Evolutionary conservation across 1,140 invertebrate species (phyloP), one percentile per base, ranked within the genome.

Genomic region (Hormaphis cornu): DNA sequence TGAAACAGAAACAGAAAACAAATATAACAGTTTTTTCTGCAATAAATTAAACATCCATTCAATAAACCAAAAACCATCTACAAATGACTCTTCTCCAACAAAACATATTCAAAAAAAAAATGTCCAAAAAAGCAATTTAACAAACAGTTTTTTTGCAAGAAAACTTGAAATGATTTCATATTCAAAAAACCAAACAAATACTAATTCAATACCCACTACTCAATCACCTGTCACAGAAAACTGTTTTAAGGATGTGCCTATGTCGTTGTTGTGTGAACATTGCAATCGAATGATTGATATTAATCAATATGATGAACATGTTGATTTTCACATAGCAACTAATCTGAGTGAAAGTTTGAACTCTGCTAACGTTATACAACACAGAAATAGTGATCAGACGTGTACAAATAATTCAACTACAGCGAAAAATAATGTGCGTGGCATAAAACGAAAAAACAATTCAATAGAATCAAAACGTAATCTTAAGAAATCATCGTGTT

Each of bases 271-370:
- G 37, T 75, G 74, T 58, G 37, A 58, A 9, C 18, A 70, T 33
- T 75, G 74, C 35, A 30, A 69, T 24, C 46, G 72, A 37, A 44
- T 22, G 30, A 53, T 74, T n/a, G 24, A 58, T 16, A 44, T 74
- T 18, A 2, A 61, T 26, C 66, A 69, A n/a, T 71, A 72, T 46
- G 71, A 71, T 10, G 70, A 72, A 50, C 74, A 75, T 50, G 35
- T 72, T 44, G 74, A 75, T 70, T 69, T 70, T 66, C 74, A 75
- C 44, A n/a, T 72, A 7, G 74, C 74, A 18, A 18, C 71, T n/a
- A 59, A 71, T 44, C 52, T 75, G 18, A 71, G 69, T 6, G 69
- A 72, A 69, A 70, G 70, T 69, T 42, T 74, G 10, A 73, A 74
- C 52, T 44, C 8, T 5, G 12, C 12, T 46, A 20, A 58, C 1